A percentile compares a stretch with the other conserved stretches of the same genome.
Evolutionary conservation across 2,113 vertebrate species (phyloP).

Genomic region (Pogona vitticeps): DNA sequence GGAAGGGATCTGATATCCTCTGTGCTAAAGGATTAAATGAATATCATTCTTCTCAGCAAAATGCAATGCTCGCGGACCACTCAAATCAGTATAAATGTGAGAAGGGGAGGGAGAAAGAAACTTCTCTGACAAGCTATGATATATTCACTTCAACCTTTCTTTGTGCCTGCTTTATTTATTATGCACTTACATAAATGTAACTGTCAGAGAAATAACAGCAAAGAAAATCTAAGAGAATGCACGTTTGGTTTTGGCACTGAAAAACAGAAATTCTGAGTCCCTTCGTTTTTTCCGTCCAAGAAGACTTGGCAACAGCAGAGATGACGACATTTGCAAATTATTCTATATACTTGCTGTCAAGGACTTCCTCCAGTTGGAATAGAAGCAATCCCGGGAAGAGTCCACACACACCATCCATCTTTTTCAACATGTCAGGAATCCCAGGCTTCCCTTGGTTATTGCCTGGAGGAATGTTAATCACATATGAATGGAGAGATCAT

Average conservation of each 20-base stretch:
- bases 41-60: not conserved
- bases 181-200: slow-evolving; percentile 10
- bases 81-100: slow-evolving; percentile 14
- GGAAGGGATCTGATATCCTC: not conserved
- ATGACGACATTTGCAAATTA: slow-evolving; percentile 67
- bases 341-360: slow-evolving; percentile 57
- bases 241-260: slow-evolving; percentile 23
- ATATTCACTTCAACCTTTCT: slow-evolving; percentile 7
- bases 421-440: not conserved
- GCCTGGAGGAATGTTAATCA: not conserved
- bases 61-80: not conserved
- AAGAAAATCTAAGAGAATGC: slow-evolving; percentile 17
- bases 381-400: not conserved
- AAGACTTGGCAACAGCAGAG: slow-evolving; percentile 67
- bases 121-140: slow-evolving; percentile 11
- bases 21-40: not conserved
- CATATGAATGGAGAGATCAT: not conserved
- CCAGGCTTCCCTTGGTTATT: not conserved
- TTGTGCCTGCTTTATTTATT: slow-evolving; percentile 31
- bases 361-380: slow-evolving; percentile 8
- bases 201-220: slow-evolving; percentile 13
- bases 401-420: slow-evolving; percentile 3
- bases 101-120: not conserved
- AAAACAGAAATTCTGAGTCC: slow-evolving; percentile 58
- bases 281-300: slow-evolving; percentile 65